Evolutionary conservation across 2,888 invertebrate species (phyloP).

Genomic region (Noctua comes): DNA sequence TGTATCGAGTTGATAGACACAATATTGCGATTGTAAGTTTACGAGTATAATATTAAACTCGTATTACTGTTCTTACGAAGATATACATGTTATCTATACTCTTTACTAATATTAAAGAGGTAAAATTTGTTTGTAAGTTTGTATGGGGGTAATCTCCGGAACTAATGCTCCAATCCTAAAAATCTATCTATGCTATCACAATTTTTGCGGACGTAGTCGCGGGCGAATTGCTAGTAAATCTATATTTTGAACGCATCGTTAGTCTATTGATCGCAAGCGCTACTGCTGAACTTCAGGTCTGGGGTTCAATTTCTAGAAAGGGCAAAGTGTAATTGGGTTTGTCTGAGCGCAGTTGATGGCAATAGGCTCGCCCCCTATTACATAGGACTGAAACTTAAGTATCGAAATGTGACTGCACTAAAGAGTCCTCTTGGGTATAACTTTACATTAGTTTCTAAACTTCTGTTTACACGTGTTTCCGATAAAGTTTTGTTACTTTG

Average conservation of each 20-base stretch:
- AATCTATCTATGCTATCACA: no score
- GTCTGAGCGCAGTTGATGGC: not conserved
- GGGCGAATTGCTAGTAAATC: not conserved
- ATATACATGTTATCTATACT: constrained; percentile 6
- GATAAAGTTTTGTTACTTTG: constrained; percentile 10
- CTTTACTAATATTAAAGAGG: no score
- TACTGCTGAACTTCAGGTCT: not conserved
- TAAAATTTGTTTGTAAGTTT: no score
- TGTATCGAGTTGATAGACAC: constrained; percentile 57
- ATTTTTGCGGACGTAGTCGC: no score
- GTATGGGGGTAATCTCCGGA: no score
- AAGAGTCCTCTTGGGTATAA: not conserved
- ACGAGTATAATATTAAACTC: constrained; percentile 46
- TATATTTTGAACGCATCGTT: not conserved
- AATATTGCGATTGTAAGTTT: constrained; percentile 48
- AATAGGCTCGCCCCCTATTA: not conserved
- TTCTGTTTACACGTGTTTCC: constrained; percentile 12
- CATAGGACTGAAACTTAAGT: constrained; percentile 1
- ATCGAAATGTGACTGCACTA: not conserved
- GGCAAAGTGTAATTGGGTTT: not conserved
- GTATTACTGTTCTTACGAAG: constrained; percentile 7
- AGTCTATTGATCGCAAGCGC: not conserved
- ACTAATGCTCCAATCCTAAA: no score
- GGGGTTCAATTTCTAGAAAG: not conserved
- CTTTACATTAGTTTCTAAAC: constrained; percentile 44